These are phyloP conservation scores for Siniperca chuatsi DNA, from an alignment of 2,113 vertebrate species.

Conservation along the genomic window DNA sequence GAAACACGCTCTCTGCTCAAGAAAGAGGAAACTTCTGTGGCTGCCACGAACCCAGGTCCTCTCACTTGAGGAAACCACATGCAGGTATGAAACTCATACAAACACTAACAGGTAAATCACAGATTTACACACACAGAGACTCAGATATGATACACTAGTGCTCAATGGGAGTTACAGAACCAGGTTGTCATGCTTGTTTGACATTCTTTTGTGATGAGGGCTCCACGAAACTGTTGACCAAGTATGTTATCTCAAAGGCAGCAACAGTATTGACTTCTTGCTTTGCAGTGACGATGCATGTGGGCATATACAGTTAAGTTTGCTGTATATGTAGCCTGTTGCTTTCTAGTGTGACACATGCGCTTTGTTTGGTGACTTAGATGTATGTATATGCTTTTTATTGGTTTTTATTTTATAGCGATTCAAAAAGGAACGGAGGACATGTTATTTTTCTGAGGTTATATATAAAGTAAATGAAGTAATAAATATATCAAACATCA, in stretches of 20 bases:
- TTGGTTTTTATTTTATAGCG: no score
- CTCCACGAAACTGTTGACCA: neutral
- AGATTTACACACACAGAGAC: constrained; percentile 12
- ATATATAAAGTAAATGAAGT: neutral
- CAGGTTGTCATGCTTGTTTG: neutral
- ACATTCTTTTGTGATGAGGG: neutral
- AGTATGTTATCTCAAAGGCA: constrained; percentile 8
- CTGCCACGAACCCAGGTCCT: constrained; percentile 81
- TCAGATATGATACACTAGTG: neutral
- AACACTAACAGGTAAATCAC: constrained; percentile 1
- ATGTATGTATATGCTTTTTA: neutral
- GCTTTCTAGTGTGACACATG: neutral
- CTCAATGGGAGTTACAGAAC: neutral
- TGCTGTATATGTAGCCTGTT: neutral
- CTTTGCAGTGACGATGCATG: neutral
- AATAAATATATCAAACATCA: neutral
- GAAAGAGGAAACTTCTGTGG: constrained; percentile 77
- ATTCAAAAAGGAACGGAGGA: neutral
- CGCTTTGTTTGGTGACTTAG: neutral
- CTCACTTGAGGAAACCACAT: constrained; percentile 84
- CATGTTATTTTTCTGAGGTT: neutral
- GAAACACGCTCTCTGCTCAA: constrained; percentile 73
- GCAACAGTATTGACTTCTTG: neutral
- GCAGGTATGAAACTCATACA: constrained; percentile 73
- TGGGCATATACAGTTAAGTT: neutral